Percentiles rank a stretch among this genome's conserved stretches.
Evolutionary conservation across 2,888 invertebrate species (phyloP).

Genomic region (Caenorhabditis sulstoni): DNA sequence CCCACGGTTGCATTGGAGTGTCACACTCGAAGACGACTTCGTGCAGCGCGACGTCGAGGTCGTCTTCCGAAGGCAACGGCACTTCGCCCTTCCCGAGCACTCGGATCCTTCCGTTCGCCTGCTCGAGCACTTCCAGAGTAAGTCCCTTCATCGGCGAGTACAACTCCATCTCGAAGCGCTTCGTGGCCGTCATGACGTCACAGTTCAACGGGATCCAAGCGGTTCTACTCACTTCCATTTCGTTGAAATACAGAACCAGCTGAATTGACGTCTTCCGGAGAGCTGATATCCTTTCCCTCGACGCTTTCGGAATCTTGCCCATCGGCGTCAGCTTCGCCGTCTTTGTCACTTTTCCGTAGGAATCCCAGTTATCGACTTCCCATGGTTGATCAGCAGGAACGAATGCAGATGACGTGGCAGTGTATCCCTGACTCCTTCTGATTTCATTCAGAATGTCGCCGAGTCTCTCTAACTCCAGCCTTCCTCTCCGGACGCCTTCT

Average conservation of each 20-base stretch:
- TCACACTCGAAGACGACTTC: conserved; percentile 48
- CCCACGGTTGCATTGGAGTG: conserved; percentile 31
- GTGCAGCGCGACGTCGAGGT: conserved; percentile 43
- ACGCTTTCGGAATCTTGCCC: conserved; percentile 36
- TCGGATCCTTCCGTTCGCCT: conserved; percentile 23
- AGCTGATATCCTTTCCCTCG: conserved; percentile 22
- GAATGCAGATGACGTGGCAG: conserved; percentile 27
- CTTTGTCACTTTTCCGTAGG: conserved; percentile 22
- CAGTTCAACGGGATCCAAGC: conserved; percentile 38
- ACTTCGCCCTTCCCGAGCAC: conserved; percentile 41
- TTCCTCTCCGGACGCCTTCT: conserved; percentile 34
- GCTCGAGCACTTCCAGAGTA: conserved; percentile 33
- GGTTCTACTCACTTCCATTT: conserved; percentile 46
- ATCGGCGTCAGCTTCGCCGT: conserved; percentile 29
- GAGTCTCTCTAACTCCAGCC: conserved; percentile 34
- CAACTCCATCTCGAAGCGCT: conserved; percentile 50
- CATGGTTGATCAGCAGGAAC: conserved; percentile 19
- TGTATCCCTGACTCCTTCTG: conserved; percentile 45
- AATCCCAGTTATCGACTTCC: conserved; percentile 40
- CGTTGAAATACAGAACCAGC: conserved; percentile 52
- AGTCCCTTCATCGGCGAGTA: conserved; percentile 35
- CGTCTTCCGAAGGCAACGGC: conserved; percentile 37
- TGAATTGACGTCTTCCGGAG: conserved; percentile 34
- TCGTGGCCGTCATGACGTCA: conserved; percentile 32
- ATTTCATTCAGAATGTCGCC: conserved; percentile 34